A percentile compares a stretch with the other conserved stretches of the same genome.
Evolutionary conservation across 2,888 invertebrate genomes (phyloP).

Genomic region (Osmoderma eremita): DNA sequence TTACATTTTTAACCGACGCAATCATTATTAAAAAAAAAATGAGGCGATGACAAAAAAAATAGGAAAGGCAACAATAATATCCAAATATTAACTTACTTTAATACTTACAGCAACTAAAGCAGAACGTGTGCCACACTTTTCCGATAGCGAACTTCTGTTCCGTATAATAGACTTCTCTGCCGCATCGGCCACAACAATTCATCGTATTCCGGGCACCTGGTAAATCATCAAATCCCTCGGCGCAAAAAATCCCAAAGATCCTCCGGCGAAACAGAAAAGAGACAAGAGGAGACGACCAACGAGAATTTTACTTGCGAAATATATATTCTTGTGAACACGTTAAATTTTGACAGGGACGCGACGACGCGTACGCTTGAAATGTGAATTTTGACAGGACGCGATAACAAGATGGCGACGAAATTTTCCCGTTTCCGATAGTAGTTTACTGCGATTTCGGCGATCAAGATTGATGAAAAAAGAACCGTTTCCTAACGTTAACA

Average conservation of each 20-base stretch:
- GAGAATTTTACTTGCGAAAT: constrained; percentile 8
- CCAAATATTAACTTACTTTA: constrained; percentile 27
- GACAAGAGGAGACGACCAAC: too few relatives aligned
- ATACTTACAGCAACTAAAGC: constrained; percentile 62
- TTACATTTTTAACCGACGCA: too few relatives aligned
- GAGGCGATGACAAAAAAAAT: too few relatives aligned
- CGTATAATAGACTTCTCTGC: constrained; percentile 60
- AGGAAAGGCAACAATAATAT: neutral
- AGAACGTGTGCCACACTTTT: constrained; percentile 61
- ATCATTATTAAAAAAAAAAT: too few relatives aligned
- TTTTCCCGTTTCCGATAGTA: neutral
- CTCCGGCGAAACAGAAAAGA: neutral
- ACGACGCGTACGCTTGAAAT: neutral
- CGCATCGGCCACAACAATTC: constrained; percentile 58
- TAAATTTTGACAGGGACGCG: constrained; percentile 40
- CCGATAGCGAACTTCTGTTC: constrained; percentile 59
- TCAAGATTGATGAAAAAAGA: too few relatives aligned
- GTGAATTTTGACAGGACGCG: constrained; percentile 35
- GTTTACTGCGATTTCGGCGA: too few relatives aligned
- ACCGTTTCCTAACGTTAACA: too few relatives aligned
- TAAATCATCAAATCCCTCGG: constrained; percentile 22
- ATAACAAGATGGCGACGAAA: constrained; percentile 4
- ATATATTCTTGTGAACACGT: constrained; percentile 23
- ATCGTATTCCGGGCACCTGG: constrained; percentile 20
- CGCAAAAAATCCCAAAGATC: neutral